phyloP scores from a whole-genome alignment of 2,113 vertebrate genomes.

The Ctenomys sociabilis region DNA sequence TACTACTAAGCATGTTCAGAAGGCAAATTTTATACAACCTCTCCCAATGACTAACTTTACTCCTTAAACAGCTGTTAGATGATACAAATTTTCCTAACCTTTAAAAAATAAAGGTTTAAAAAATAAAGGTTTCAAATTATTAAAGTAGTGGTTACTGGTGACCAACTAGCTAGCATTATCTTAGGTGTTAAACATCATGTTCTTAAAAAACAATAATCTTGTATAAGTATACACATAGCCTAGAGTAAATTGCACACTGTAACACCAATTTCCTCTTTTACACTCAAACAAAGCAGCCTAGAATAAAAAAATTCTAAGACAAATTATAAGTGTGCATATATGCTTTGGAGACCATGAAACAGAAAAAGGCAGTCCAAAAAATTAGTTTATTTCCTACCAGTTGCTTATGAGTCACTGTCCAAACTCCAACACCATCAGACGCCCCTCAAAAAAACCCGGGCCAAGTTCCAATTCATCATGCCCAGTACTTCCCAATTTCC shows the following conservation, averaged over 20 bases:
- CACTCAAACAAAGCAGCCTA: neutral
- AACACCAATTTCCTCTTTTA: neutral
- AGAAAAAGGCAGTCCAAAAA: neutral
- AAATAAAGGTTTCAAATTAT: neutral
- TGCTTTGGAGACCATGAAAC: neutral
- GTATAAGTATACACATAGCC: neutral
- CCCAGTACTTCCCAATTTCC: neutral
- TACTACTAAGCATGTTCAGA: neutral
- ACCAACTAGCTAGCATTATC: neutral
- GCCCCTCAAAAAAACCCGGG: neutral
- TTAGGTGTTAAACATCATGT: neutral
- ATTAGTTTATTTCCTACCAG: neutral
- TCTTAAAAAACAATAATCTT: neutral
- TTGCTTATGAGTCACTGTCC: neutral
- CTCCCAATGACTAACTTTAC: neutral
- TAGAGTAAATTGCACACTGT: neutral
- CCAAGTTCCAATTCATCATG: neutral
- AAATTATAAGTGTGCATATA: neutral
- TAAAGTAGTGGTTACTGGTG: neutral
- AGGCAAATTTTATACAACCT: neutral
- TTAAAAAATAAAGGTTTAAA: conserved; percentile 52
- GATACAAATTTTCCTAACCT: conserved; percentile 9
- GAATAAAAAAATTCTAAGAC: neutral
- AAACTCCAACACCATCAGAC: neutral
- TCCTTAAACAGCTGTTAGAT: conserved; percentile 26